A percentile compares a stretch with the other conserved stretches of the same genome.
phyloP scores from a whole-genome alignment of 2,113 vertebrate genomes.

The Strix uralensis region DNA sequence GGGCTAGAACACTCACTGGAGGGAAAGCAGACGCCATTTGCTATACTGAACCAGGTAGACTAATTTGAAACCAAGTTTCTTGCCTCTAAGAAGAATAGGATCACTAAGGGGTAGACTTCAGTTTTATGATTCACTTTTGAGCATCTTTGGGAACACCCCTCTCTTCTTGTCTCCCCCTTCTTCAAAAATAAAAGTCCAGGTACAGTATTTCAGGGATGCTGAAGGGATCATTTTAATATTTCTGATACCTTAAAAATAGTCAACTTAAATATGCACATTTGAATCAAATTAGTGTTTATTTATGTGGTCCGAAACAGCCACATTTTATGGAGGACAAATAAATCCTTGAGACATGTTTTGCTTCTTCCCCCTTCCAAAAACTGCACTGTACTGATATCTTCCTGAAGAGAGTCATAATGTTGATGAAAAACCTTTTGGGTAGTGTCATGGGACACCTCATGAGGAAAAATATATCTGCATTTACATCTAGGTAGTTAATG shows the following conservation, averaged over 20 bases:
- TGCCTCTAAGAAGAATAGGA: neutral
- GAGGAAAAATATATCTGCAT: neutral
- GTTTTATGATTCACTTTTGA: neutral
- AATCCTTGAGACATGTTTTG: neutral
- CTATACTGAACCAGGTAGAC: neutral
- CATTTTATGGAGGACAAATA: neutral
- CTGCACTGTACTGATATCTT: neutral
- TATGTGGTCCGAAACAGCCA: neutral
- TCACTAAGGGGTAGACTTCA: neutral
- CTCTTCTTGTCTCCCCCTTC: rapidly evolving
- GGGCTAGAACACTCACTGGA: neutral
- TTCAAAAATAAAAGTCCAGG: neutral
- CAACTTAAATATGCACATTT: neutral
- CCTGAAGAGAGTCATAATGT: neutral
- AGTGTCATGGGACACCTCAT: neutral
- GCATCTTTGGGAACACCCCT: neutral
- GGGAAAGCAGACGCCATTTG: neutral
- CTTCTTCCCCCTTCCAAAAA: neutral
- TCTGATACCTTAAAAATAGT: neutral
- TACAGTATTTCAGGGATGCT: neutral
- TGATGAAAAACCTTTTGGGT: neutral
- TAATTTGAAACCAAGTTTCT: neutral
- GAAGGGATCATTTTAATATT: neutral
- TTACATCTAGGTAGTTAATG: neutral
- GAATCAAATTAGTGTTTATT: neutral